Percentiles rank a stretch among this genome's conserved stretches.
phyloP scores from a whole-genome alignment of 2,113 vertebrate genomes.

The Peromyscus leucopus region DNA sequence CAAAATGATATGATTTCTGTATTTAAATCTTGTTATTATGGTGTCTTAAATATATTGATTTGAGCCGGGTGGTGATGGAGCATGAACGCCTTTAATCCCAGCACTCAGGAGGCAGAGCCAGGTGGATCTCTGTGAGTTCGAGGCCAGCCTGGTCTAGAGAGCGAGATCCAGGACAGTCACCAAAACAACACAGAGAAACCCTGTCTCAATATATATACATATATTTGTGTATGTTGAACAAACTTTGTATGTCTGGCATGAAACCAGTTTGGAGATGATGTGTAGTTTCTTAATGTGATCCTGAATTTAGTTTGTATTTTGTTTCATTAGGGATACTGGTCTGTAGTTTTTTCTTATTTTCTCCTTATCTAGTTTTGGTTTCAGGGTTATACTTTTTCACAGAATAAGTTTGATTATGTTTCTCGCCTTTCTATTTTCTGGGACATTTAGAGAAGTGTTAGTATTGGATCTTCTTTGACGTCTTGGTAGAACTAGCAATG shows the following conservation, averaged over 20 bases:
- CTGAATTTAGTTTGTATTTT: neutral
- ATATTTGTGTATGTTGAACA: neutral
- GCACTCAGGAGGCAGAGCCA: too few species aligned
- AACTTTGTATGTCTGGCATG: neutral
- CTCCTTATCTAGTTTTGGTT: neutral
- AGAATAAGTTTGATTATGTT: neutral
- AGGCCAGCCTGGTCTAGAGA: too few species aligned
- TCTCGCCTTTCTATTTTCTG: neutral
- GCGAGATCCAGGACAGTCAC: too few species aligned
- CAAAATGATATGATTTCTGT: neutral
- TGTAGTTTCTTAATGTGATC: slow-evolving; percentile 15
- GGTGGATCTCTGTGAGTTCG: too few species aligned
- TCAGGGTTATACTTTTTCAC: neutral
- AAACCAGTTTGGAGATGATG: neutral
- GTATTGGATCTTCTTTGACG: neutral
- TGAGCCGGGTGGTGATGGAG: too few species aligned
- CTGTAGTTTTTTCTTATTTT: neutral
- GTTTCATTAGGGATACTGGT: neutral
- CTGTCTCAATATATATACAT: too few species aligned
- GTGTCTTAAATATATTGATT: neutral
- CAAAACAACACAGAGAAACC: too few species aligned
- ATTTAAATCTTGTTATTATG: neutral
- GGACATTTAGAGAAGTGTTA: neutral
- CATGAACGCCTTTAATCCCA: too few species aligned
- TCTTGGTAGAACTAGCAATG: neutral